Conservation (phyloP, 2,797 vertebrate species). For the Podarcis siculus region DNA sequence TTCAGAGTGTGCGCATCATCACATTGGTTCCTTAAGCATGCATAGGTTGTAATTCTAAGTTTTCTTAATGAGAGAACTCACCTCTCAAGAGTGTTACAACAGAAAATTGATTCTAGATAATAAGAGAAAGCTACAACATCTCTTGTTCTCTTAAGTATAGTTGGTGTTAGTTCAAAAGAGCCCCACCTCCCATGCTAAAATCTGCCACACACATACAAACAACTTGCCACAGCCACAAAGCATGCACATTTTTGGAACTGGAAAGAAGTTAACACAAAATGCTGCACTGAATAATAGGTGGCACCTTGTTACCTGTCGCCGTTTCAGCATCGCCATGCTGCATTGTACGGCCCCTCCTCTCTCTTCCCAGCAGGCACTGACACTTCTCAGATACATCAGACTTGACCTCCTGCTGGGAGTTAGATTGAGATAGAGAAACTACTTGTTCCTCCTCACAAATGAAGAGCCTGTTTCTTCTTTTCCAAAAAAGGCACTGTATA, state of each 20-base stretch:
- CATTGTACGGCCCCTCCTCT: not conserved
- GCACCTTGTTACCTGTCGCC: not conserved
- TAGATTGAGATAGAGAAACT: constrained; percentile 46
- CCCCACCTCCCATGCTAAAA: not conserved
- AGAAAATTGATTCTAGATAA: not conserved
- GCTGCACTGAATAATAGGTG: rapidly evolving
- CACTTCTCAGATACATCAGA: constrained; percentile 36
- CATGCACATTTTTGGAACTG: rapidly evolving
- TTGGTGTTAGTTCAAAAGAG: not conserved
- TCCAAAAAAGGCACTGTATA: constrained; percentile 30
- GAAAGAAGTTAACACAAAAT: rapidly evolving
- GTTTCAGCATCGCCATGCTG: rapidly evolving
- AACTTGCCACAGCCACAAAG: not conserved
- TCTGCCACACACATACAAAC: not conserved
- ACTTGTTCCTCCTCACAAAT: not conserved
- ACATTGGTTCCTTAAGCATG: not conserved
- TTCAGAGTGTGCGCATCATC: not conserved
- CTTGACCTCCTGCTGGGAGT: constrained; percentile 33
- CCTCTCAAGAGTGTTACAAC: not conserved
- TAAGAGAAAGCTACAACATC: not conserved
- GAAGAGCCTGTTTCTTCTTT: constrained; percentile 18
- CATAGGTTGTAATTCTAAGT: not conserved
- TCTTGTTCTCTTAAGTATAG: not conserved
- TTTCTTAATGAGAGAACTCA: not conserved
- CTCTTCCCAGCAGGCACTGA: not conserved